A percentile compares a stretch with the other conserved stretches of the same genome.
Evolutionary conservation across 2,797 vertebrate species (phyloP).

Genomic region (Crax fasciolata): DNA sequence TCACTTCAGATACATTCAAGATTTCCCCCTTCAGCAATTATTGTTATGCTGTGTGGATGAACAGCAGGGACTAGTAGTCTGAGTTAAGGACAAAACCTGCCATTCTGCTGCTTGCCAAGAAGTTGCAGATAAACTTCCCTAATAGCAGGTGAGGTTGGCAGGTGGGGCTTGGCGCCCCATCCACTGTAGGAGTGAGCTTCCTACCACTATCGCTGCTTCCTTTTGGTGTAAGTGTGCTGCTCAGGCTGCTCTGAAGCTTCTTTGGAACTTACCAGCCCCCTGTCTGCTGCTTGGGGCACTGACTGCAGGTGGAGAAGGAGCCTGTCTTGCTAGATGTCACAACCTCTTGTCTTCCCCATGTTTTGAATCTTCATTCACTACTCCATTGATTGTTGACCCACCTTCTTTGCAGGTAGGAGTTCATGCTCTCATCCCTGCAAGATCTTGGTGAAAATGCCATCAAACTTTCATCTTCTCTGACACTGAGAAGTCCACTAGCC

Average conservation of each 20-base stretch:
- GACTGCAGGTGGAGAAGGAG: neutral
- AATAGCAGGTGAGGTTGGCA: neutral
- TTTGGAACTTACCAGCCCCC: neutral
- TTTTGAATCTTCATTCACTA: neutral
- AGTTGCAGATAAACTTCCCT: neutral
- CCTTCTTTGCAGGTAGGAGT: neutral
- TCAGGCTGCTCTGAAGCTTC: neutral
- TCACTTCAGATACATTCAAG: neutral
- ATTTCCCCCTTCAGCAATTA: neutral
- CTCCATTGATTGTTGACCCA: neutral
- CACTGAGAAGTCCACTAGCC: neutral
- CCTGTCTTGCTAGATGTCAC: neutral
- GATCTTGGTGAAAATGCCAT: neutral
- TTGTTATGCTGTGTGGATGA: accelerated
- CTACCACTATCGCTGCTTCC: accelerated
- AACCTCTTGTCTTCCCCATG: neutral
- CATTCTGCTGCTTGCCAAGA: neutral
- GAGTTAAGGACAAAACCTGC: neutral
- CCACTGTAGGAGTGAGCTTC: neutral
- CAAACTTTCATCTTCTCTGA: neutral
- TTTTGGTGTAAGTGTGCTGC: neutral
- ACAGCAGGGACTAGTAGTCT: neutral
- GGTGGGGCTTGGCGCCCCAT: neutral
- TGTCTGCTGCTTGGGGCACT: neutral
- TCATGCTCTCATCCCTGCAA: neutral